A percentile compares a stretch with the other conserved stretches of the same genome.
phyloP scores from a whole-genome alignment of 2,888 invertebrate genomes.

The Trachelus stipa region DNA sequence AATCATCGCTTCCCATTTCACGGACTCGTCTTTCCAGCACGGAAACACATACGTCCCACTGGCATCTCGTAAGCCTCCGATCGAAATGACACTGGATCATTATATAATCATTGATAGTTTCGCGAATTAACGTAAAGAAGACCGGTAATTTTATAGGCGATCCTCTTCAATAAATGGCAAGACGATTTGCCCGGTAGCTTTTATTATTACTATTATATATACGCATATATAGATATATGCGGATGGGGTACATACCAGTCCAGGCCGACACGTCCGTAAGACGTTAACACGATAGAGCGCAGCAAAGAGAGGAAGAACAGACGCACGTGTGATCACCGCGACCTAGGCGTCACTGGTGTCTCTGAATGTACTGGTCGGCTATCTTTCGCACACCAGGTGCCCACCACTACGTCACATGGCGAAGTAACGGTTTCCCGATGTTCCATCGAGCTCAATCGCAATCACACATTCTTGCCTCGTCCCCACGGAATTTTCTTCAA shows the following conservation, averaged over 20 bases:
- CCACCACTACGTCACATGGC: slow-evolving; percentile 52
- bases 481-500: slow-evolving; percentile 30
- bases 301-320: slow-evolving; percentile 28
- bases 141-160: not conserved
- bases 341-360: slow-evolving; percentile 32
- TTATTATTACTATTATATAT: not conserved
- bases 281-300: slow-evolving; percentile 9
- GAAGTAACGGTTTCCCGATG: slow-evolving; percentile 56
- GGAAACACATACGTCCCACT: not conserved
- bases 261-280: not conserved
- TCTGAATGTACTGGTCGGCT: slow-evolving; percentile 19
- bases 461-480: slow-evolving; percentile 49
- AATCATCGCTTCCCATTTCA: not conserved
- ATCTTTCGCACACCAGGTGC: slow-evolving; percentile 46
- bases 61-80: not conserved
- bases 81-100: not conserved
- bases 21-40: not conserved
- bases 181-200: not conserved
- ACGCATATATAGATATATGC: not conserved
- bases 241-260: not conserved
- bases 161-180: not conserved
- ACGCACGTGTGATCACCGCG: slow-evolving; percentile 42
- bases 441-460: slow-evolving; percentile 60
- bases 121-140: not conserved
- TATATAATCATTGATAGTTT: not conserved